Base-by-base conservation (phyloP, 2,113 vertebrate genomes). In the Psephotus haematonotus region DNA sequence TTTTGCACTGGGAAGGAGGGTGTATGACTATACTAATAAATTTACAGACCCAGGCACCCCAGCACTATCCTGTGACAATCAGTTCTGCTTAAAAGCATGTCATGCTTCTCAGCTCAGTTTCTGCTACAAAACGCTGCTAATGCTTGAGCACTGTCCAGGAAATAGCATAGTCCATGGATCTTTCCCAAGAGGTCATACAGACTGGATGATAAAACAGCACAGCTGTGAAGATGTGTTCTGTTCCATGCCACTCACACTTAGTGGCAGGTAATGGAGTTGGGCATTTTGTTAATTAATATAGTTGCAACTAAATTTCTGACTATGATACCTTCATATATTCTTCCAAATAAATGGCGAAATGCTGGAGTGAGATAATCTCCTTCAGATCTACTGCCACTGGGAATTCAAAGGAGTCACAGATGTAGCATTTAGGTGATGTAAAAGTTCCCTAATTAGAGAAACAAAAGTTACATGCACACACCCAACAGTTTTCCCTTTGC, bases 1-100 rank as follows among this genome's bases (percentile, higher is more conserved):
- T 5, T 87, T 85, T 18, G 0, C 14, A 24, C 29, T 3, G 1
- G 33, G 46, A 29, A 0, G 0, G 50, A 78, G 71, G 5, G 11
- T 6, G 31, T 87, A 7, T 22, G n/a, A 28, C 60, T 53, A 5
- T 27, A 68, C 11, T 14, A 74, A 75, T 50, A 94, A 81, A 74
- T 43, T 41, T 82, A 79, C 23, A 50, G 39, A 43, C 2, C 9
- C 31, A 78, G 41, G 43, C 37, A 68, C 28, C 71, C 78, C 37
- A 71, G 12, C 9, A 4, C 12, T 77, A 33, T 15, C 17, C 33
- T 91, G 49, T 62, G 70, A 64, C 19, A 69, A 75, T 53, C 17
- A 44, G 23, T 50, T 88, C 62, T 64, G 17, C 75, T 88, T 43
- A 43, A 55, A 88, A 71, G 6, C 13, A 19, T 13, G 24, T 16